Evolutionary conservation across 2,113 vertebrate genomes (phyloP), one percentile per base, ranked within the genome.

Genomic region (Rutilus rutilus): DNA sequence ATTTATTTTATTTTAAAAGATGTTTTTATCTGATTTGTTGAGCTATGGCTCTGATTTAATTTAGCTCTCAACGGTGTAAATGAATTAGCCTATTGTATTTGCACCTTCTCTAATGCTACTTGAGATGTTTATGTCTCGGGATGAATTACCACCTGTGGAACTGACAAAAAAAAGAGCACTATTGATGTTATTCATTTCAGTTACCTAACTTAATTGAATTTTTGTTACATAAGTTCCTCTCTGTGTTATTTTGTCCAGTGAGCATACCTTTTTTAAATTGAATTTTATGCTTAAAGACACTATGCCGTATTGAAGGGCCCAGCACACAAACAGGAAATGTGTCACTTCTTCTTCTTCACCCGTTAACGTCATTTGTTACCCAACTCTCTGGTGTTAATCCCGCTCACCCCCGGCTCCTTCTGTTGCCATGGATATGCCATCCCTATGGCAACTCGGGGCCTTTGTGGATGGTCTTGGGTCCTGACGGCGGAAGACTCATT

Each of bases 391-490:
- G 89, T 90, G 90, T 92, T 94, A 92, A 93, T 94, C 92, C 88
- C 91, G 83, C 89, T 91, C 89, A 90, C 92, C 90, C 91, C 90
- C 86, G 75, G 89, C 89, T 86, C 80, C 88, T 86, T 89, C 90
- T 85, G 95, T 95, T 95, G 92, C 94, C 92, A 95, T 95, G 94
- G 95, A 93, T 93, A 95, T 93, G 90, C 87, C 92, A 95, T 95
- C 94, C 90, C 94, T 93, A 95, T 95, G 93, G 95, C 93, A 95
- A 95, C 95, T 89, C 88, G 75, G 90, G 89, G 89, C 90, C 91
- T 94, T 94, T 92, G 89, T 90, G 84, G 90, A 93, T 89, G 90
- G 90, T 91, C 91, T 92, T 83, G 52, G 87, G 93, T 90, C 90
- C 89, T 90, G 91, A 88, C 89, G 87, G 84, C 89, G 87, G 88